A percentile compares a stretch with the other conserved stretches of the same genome.
These are phyloP conservation scores for Megalopta genalis DNA, from an alignment of 1,140 invertebrate species.

Conservation along the genomic window DNA sequence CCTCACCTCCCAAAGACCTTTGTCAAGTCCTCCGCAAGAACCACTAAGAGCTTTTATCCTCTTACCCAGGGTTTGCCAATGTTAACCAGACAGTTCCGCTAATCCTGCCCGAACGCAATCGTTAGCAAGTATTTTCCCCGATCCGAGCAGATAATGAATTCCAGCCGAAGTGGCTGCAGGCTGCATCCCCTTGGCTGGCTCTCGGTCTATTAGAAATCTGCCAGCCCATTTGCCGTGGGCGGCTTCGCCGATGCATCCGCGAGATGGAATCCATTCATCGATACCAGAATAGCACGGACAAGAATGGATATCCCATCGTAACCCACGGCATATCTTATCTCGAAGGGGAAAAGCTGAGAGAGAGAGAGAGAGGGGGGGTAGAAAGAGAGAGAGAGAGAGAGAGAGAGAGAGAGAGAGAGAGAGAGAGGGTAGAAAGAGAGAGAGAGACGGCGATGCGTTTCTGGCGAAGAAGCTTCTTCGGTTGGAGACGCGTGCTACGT, in stretches of 20 bases:
- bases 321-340: conserved; percentile 11
- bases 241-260: neutral
- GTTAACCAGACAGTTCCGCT: too few species aligned
- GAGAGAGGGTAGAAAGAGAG: too few species aligned
- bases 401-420: too few species aligned
- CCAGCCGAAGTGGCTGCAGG: neutral
- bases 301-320: conserved; percentile 36
- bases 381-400: neutral
- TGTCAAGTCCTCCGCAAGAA: too few species aligned
- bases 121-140: neutral
- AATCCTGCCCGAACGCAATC: too few species aligned
- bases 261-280: conserved; percentile 41
- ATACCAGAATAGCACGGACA: conserved; percentile 26
- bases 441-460: neutral
- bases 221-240: conserved; percentile 22
- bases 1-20: too few species aligned
- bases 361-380: too few species aligned
- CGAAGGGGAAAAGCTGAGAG: neutral
- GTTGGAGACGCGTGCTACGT: neutral
- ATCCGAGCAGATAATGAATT: neutral
- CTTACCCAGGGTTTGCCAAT: too few species aligned
- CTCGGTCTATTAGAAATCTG: conserved; percentile 25
- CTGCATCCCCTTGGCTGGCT: neutral
- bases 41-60: too few species aligned
- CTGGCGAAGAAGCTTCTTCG: neutral